Base-by-base conservation (phyloP, 2,113 vertebrate genomes). In the Odontesthes bonariensis region DNA sequence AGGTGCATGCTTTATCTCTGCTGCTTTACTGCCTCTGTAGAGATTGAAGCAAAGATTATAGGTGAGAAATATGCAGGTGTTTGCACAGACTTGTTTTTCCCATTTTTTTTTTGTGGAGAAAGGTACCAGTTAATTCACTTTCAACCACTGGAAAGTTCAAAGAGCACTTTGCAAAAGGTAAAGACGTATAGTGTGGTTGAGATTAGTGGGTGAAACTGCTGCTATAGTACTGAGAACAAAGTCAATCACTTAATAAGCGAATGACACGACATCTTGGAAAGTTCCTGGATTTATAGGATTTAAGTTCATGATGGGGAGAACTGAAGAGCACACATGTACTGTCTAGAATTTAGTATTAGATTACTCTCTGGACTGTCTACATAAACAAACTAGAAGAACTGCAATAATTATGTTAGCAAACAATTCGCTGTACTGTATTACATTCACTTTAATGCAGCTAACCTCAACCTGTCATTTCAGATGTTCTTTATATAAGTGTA, bases 101-200 rank as follows among this genome's bases (percentile, higher is more conserved):
- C 31, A n/a, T n/a, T n/a, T n/a, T 5, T 6, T 5, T 0, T 1
- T 33, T 58, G 33, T 14, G 46, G 2, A 54, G 44, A 66, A 56
- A 69, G 20, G 0, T 68, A 53, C 19, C n/a, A 60, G 33, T 52
- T 49, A 46, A 40, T 81, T 62, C 62, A 23, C 59, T 42, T 73
- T 66, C 58, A 58, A 60, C 74, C 80, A 85, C 79, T 68, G 62
- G 68, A 87, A 65, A 80, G 72, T 74, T 75, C 87, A 76, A 86
- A 60, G 55, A 69, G 42, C 47, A 55, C 69, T 38, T 32, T 12
- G 8, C 27, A 47, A 75, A 14, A 79, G 46, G 42, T 33, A n/a
- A 22, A 54, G 14, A 33, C 17, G 19, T 49, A 49, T 49, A 5
- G 17, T 19, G 3, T n/a, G 17, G 46, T 19, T n/a, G 46, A 49